Base-by-base conservation (phyloP, 2,888 invertebrate genomes). In the Pimpla rufipes region DNA sequence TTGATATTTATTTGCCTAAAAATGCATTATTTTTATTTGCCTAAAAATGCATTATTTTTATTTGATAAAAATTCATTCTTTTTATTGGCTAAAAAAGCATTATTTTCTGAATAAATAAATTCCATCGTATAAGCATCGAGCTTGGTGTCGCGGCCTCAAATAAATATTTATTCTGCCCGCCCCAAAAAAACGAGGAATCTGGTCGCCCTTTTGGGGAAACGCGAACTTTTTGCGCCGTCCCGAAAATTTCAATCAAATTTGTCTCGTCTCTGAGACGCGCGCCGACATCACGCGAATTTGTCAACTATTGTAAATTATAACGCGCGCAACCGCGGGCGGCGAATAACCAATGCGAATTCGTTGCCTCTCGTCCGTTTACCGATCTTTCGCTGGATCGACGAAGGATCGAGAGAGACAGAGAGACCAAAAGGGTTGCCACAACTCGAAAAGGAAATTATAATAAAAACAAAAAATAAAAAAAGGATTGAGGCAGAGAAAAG, bases 161-260 rank as follows among this genome's bases (percentile, higher is more conserved):
- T 8, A 11, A 52, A 52, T 52, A 21, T 52, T 8, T 21, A 1
- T 21, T 21, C 10, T 1, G 21, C 2, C 21, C 21, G n/a, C n/a
- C n/a, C n/a, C n/a, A n/a, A 21, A 68, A 84, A 71, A 42, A 6
- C 74, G 77, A 79, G 52, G 50, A 35, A 42, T 82, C 18, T 71
- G 11, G 45, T 47, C 55, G 74, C n/a, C 64, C 85, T 85, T 87
- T 83, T 83, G 29, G 29, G 55, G n/a, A 66, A 71, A 66, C 75
- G 57, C 79, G 70, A 70, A 16, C 16, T 79, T 82, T 79, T 83
- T 83, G 70, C 70, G 75, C 66, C 52, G 13, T n/a, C 42, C n/a
- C n/a, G n/a, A n/a, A 66, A 23, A 23, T n/a, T 55, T 21, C 57
- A 71, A 79, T 83, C 83, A 59, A 70, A 79, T 83, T 83, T 67